These are phyloP conservation scores for Danio choprae DNA, from an alignment of 2,797 vertebrate genomes.

Conservation along the genomic window DNA sequence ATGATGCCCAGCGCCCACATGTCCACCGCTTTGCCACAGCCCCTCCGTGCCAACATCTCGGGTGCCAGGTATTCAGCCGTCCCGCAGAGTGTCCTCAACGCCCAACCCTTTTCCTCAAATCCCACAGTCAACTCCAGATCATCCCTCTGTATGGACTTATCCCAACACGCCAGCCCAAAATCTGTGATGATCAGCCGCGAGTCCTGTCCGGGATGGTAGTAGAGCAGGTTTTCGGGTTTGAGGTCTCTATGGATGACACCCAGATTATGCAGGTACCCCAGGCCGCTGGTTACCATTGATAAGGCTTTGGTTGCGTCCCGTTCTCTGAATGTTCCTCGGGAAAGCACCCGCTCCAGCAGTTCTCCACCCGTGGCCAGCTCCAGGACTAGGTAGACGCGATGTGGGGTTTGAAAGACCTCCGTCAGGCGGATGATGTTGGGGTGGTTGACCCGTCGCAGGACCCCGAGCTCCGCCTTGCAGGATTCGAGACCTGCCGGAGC, in stretches of 20 bases:
- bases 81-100: slow-evolving; percentile 52
- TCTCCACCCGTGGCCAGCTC: slow-evolving; percentile 75
- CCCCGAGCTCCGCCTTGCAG: slow-evolving; percentile 71
- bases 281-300: slow-evolving; percentile 67
- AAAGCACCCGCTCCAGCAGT: slow-evolving; percentile 71
- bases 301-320: slow-evolving; percentile 70
- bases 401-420: slow-evolving; percentile 73
- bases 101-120: slow-evolving; percentile 46
- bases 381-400: slow-evolving; percentile 71
- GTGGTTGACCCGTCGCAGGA: slow-evolving; percentile 71
- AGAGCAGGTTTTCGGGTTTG: slow-evolving; percentile 74
- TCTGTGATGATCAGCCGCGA: slow-evolving; percentile 72
- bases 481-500: slow-evolving; percentile 66
- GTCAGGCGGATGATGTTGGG: slow-evolving; percentile 70
- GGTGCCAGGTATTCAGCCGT: slow-evolving; percentile 74
- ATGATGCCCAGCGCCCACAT: slow-evolving; percentile 75
- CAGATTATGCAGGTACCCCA: slow-evolving; percentile 70
- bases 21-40: slow-evolving; percentile 67
- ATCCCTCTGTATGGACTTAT: not conserved
- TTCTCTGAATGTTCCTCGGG: slow-evolving; percentile 71
- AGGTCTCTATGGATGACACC: slow-evolving; percentile 72
- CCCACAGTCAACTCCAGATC: not conserved
- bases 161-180: slow-evolving; percentile 73
- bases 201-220: slow-evolving; percentile 72
- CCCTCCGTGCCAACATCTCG: slow-evolving; percentile 68